Conservation (phyloP, 2,113 vertebrate species). For the Sardina pilchardus region DNA sequence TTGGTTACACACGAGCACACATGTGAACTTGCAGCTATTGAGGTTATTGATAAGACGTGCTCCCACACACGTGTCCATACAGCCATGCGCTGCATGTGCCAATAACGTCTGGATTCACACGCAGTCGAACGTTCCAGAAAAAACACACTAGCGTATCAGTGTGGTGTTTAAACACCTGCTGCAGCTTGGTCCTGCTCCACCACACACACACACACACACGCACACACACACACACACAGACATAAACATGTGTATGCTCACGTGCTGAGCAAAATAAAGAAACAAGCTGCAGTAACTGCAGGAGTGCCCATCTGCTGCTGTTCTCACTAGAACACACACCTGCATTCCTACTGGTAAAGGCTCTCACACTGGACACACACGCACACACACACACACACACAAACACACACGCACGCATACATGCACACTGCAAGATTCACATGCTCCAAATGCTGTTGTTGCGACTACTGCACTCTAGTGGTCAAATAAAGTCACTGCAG, state of each 20-base stretch:
- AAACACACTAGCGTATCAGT: not conserved
- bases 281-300: not conserved
- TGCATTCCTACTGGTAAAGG: not conserved
- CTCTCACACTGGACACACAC: too few relatives aligned
- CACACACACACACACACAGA: not conserved
- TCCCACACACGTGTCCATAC: not conserved
- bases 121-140: not conserved
- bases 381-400: not conserved
- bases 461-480: not conserved
- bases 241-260: not conserved
- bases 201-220: not conserved
- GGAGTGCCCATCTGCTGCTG: not conserved
- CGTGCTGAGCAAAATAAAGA: not conserved
- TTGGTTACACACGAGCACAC: not conserved
- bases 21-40: not conserved
- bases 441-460: not conserved
- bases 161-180: not conserved
- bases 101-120: not conserved
- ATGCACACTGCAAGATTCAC: not conserved
- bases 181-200: not conserved
- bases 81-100: not conserved
- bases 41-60: slow-evolving; percentile 9
- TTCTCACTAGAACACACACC: not conserved
- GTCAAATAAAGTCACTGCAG: not conserved
- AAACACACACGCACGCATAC: not conserved